Conservation (phyloP, 2,113 vertebrate species). For the Struthio camelus region DNA sequence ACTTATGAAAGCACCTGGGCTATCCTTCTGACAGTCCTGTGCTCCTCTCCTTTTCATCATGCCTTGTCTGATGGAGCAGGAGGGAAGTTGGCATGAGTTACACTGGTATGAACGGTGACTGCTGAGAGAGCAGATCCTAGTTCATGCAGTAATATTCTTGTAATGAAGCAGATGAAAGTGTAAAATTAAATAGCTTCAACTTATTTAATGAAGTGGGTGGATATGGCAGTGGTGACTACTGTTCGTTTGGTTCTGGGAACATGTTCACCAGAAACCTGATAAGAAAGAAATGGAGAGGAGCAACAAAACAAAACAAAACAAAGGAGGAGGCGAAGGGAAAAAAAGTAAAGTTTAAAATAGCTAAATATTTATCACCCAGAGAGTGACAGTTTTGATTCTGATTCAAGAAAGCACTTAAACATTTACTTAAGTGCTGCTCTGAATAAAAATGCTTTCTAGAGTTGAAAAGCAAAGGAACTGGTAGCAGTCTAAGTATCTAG, state of each 20-base stretch:
- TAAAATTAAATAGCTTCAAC: neutral
- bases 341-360: neutral
- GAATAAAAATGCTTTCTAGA: neutral
- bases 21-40: neutral
- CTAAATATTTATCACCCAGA: neutral
- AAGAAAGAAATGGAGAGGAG: neutral
- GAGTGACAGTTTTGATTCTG: neutral
- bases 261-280: neutral
- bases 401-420: constrained; percentile 26
- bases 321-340: neutral
- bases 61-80: neutral
- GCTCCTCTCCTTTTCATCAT: neutral
- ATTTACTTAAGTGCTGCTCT: neutral
- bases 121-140: neutral
- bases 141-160: neutral
- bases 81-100: neutral
- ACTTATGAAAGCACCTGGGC: neutral
- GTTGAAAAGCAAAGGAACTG: neutral
- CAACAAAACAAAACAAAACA: neutral
- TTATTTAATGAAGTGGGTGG: neutral
- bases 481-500: neutral
- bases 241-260: neutral
- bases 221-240: neutral
- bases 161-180: neutral
- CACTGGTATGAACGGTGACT: neutral